Evolutionary conservation across 1,140 invertebrate species (phyloP), one percentile per base, ranked within the genome.

Genomic region (Tetramorium simillimum): DNA sequence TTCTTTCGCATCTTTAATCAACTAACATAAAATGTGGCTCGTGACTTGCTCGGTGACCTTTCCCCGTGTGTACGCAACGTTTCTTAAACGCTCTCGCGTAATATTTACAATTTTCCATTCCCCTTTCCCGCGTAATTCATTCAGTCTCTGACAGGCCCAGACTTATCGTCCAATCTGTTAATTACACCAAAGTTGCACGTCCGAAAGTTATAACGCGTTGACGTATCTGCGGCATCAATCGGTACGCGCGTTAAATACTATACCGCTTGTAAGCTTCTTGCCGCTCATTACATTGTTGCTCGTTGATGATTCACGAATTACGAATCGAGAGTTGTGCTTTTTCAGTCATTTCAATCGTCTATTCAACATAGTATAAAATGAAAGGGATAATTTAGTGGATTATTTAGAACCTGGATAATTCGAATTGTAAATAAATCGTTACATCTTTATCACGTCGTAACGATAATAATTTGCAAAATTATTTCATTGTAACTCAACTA

Each of bases 151-250:
- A 88, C 73, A 62, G 43, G 33, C n/a, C 72, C 21, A n/a, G 14
- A 12, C 21, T 89, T 84, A 89, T 89, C 88, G 73, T 37, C 24
- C 60, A 75, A 89, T 88, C 88, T 70, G 85, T 67, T 72, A 69
- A 88, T 89, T 86, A 80, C 67, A 24, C 67, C 49, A 21, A 58
- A 84, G 37, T 82, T 82, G 67, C 80, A 84, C 69, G 53, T 75
- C 69, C 69, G 69, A 84, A 82, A 60, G 67, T 82, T 40, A n/a
- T 82, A 72, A 82, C 37, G 40, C 21, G 49, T 28, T 43, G 40
- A 72, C 53, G 67, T 82, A 82, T 84, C 80, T 75, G 40, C 69
- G 14, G 18, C 9, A 46, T 14, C 43, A 62, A 84, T 84, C 80
- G n/a, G 28, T 18, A 72, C 21, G 24, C 40, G 9, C 12, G 43